Base-by-base conservation (phyloP, 2,888 invertebrate species). In the Calliphora vomitoria region DNA sequence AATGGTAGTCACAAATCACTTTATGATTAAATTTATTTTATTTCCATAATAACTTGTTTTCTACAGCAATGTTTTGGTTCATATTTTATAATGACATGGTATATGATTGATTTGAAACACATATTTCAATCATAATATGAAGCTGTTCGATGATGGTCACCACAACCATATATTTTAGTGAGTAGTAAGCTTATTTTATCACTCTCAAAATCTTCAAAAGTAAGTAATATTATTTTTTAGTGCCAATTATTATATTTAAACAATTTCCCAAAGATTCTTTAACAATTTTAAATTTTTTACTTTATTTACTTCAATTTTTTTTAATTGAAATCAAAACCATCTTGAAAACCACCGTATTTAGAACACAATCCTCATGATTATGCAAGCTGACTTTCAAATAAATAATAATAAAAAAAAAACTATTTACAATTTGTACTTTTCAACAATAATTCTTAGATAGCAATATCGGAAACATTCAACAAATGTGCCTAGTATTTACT, bases 361-460 rank as follows among this genome's bases (percentile, higher is more conserved):
- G 15, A 47, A 15, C 47, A 47, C 15, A 47, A 50, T 50, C n/a
- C n/a, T 50, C 2, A 44, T 50, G n/a, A 50, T 13, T 13, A 20
- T 0, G 44, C 10, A n/a, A 72, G 20, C 15, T 53, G 25, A 31
- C 20, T 44, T 44, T 25, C 18, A 58, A 47, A 60, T 3, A 5
- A 13, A 3, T 25, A 44, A n/a, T n/a, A n/a, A n/a, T n/a, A 25
- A 35, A 50, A 13, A 35, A 35, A 25, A 15, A 15, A 53, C 53
- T 35, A 15, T 41, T 64, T 75, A 80, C 79, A 75, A 83, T 75
- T 83, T 83, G 75, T 80, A 58, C 15, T 75, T 75, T 71, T 82
- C 62, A 69, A 75, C 64, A 83, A 86, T 83, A 75, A 78, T 72
- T 76, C 76, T 78, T 41, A 58, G 62, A 82, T 74, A 74, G n/a